phyloP scores from a whole-genome alignment of 2,797 vertebrate species.

The Cirrhinus molitorella region DNA sequence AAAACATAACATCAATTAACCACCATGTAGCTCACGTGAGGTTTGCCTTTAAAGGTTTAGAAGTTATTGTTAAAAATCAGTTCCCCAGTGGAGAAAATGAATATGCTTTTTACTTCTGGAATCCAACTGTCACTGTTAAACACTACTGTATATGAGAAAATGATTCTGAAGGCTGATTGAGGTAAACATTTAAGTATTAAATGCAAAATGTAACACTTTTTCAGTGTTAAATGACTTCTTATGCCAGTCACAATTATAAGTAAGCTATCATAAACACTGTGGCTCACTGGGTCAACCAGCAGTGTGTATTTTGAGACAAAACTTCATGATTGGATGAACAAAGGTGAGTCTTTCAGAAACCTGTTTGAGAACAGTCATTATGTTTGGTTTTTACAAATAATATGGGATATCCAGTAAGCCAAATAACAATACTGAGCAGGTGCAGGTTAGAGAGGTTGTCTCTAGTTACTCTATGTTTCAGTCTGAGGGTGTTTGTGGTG shows the following conservation, averaged over 20 bases:
- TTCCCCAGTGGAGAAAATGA: background rate
- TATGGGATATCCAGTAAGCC: background rate
- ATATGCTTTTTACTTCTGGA: background rate
- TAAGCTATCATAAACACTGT: background rate
- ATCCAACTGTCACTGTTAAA: background rate
- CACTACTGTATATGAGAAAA: background rate
- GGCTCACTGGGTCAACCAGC: background rate
- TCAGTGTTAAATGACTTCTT: background rate
- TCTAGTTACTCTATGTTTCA: slow-evolving; percentile 39
- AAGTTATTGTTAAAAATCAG: background rate
- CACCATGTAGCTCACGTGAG: background rate
- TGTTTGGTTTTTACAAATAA: background rate
- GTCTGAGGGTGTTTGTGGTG: slow-evolving; percentile 30
- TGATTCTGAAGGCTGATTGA: background rate
- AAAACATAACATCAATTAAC: background rate
- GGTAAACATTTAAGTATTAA: background rate
- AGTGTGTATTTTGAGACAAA: background rate
- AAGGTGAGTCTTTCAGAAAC: slow-evolving; percentile 13
- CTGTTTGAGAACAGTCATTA: slow-evolving; percentile 6
- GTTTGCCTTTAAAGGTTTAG: background rate
- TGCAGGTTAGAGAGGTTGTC: slow-evolving; percentile 35
- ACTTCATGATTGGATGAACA: background rate
- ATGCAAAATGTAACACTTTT: background rate
- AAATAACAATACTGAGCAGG: slow-evolving; percentile 38
- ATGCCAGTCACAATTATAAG: background rate